phyloP scores from a whole-genome alignment of 2,888 invertebrate species.

The Scaptomyza flava region DNA sequence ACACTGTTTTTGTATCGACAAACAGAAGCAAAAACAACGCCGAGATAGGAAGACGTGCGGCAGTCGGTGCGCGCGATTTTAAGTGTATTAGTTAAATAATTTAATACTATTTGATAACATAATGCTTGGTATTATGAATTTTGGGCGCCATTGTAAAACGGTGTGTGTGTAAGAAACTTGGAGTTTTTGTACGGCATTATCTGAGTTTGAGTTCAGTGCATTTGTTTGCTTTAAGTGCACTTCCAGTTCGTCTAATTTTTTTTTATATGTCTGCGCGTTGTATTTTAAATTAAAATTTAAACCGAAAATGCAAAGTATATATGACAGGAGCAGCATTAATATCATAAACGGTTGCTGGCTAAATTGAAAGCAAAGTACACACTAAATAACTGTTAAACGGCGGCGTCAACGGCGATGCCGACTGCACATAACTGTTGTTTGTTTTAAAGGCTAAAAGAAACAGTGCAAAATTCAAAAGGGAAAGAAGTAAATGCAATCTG shows the following conservation, averaged over 20 bases:
- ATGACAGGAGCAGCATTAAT: conserved; percentile 37
- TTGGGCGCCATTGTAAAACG: conserved; percentile 27
- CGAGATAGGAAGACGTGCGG: conserved; percentile 50
- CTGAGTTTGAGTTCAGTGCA: conserved; percentile 7
- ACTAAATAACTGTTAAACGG: conserved; percentile 55
- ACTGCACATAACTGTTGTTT: conserved; percentile 63
- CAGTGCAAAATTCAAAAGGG: conserved; percentile 32
- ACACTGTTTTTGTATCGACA: conserved; percentile 32
- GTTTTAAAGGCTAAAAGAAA: conserved; percentile 28
- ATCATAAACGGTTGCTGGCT: conserved; percentile 24
- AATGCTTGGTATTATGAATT: conserved; percentile 14
- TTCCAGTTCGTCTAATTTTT: conserved; percentile 34
- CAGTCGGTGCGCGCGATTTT: conserved; percentile 50
- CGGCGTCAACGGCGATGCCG: conserved; percentile 6
- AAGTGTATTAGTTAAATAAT: conserved; percentile 57
- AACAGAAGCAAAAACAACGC: conserved; percentile 59
- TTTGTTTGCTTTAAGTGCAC: conserved; percentile 39
- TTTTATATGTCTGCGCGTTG: conserved; percentile 31
- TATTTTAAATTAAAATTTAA: conserved; percentile 31
- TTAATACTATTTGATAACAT: conserved; percentile 40
- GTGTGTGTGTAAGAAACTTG: conserved; percentile 23
- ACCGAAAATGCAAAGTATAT: conserved; percentile 37
- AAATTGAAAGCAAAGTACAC: conserved; percentile 34
- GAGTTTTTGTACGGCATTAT: conserved; percentile 10
- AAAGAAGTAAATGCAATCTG: conserved; percentile 23